Conservation (phyloP, 2,888 invertebrate species). For the Eupithecia pulchellata region DNA sequence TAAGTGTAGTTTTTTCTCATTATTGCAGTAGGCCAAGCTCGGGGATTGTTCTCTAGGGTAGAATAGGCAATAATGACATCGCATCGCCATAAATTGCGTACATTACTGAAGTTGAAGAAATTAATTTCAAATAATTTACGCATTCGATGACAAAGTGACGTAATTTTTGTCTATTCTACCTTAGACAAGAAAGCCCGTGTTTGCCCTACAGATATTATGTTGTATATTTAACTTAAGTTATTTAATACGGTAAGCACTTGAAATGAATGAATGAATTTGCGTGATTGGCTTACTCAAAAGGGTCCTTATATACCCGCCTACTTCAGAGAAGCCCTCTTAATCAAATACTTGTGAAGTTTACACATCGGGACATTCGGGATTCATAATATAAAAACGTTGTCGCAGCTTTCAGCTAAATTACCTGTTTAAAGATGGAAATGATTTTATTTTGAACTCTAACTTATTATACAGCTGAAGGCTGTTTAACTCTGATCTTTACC, state of each 20-base stretch:
- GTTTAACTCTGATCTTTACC: background rate
- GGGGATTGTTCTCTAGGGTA: no score
- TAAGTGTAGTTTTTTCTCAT: no score
- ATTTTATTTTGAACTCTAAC: background rate
- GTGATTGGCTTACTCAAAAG: background rate
- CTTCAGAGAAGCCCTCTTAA: constrained; percentile 1
- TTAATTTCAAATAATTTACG: no score
- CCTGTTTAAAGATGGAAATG: background rate
- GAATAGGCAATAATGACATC: no score
- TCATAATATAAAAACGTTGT: constrained; percentile 1
- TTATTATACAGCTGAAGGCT: background rate
- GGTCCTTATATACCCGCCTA: background rate
- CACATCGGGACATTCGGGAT: background rate
- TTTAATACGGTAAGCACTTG: background rate
- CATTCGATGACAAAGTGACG: no score
- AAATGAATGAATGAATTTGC: background rate
- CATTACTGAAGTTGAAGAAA: no score
- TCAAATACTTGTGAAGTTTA: constrained; percentile 8
- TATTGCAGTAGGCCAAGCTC: no score
- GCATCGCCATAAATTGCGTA: no score
- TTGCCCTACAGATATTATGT: no score
- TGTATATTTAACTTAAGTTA: background rate
- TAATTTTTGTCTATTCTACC: no score
- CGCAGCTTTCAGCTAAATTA: background rate
- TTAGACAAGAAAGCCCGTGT: no score